Percentiles rank a stretch among this genome's conserved stretches.
Conservation (phyloP, 2,797 vertebrate genomes). For the Microctenopoma steveboyesi region DNA sequence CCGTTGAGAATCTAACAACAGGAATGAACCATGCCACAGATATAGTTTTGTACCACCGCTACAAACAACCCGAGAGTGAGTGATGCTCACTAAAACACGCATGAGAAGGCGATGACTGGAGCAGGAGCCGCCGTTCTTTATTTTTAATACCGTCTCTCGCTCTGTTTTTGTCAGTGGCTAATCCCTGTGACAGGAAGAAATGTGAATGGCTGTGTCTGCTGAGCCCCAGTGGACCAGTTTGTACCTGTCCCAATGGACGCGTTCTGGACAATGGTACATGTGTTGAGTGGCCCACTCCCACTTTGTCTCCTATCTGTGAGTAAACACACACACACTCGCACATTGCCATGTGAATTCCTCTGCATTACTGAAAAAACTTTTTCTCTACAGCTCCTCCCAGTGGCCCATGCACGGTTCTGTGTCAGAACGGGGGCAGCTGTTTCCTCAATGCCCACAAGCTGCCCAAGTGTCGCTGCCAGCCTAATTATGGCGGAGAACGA, state of each 20-base stretch:
- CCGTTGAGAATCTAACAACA: conserved; percentile 89
- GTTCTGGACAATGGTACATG: conserved; percentile 94
- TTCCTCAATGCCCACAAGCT: conserved; percentile 95
- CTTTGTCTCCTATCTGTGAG: conserved; percentile 87
- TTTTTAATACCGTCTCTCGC: not conserved
- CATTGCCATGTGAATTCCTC: not conserved
- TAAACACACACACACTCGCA: conserved; percentile 6
- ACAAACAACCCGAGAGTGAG: conserved; percentile 95
- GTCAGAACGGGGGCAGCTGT: conserved; percentile 93
- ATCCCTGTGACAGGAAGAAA: conserved; percentile 97
- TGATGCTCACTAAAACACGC: not conserved
- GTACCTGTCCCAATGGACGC: conserved; percentile 93
- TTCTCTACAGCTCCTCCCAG: conserved; percentile 78
- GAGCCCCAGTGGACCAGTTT: conserved; percentile 94
- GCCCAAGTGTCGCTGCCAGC: conserved; percentile 95
- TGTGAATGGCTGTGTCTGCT: conserved; percentile 97
- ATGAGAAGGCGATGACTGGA: not conserved
- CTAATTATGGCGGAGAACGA: conserved; percentile 90
- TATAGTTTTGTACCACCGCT: conserved; percentile 91
- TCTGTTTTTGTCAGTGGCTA: conserved; percentile 83
- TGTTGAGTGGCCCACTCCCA: conserved; percentile 88
- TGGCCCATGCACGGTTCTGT: conserved; percentile 88
- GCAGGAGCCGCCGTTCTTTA: not conserved
- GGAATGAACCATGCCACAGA: conserved; percentile 95
- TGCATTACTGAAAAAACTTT: not conserved